Conservation (phyloP, 2,888 invertebrate species). For the Aplocera efformata region DNA sequence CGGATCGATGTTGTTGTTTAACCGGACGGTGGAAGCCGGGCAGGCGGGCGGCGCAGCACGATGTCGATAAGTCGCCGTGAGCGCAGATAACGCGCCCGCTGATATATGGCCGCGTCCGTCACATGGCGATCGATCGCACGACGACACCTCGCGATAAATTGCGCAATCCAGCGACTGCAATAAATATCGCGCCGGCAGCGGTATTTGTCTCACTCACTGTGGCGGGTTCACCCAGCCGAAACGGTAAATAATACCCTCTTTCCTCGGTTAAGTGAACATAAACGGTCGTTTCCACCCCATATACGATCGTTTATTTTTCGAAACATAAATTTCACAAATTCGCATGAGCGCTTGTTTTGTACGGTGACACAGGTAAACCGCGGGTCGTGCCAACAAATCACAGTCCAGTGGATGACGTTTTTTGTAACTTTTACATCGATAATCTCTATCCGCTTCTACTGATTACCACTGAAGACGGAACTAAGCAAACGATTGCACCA, state of each 20-base stretch:
- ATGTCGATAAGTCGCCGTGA: constrained; percentile 72
- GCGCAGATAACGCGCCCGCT: constrained; percentile 74
- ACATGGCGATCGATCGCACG: constrained; percentile 72
- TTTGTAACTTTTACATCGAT: neutral
- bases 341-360: constrained; percentile 62
- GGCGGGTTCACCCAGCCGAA: constrained; percentile 77
- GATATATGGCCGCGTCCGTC: constrained; percentile 74
- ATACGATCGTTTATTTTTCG: constrained; percentile 78
- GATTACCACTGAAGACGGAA: neutral
- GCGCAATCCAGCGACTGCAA: constrained; percentile 78
- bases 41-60: constrained; percentile 36
- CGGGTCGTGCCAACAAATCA: constrained; percentile 31
- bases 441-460: neutral
- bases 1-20: constrained; percentile 57
- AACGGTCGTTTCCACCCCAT: constrained; percentile 81
- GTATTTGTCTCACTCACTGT: constrained; percentile 79
- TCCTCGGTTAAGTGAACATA: constrained; percentile 81
- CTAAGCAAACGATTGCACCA: neutral
- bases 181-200: constrained; percentile 73
- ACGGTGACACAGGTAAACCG: constrained; percentile 44
- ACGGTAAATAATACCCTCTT: constrained; percentile 81
- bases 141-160: constrained; percentile 79
- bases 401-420: constrained; percentile 22
- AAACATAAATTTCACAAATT: constrained; percentile 77
- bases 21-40: constrained; percentile 29